Base-by-base conservation (phyloP, 2,797 vertebrate species). In the Ctenopoma multispine region DNA sequence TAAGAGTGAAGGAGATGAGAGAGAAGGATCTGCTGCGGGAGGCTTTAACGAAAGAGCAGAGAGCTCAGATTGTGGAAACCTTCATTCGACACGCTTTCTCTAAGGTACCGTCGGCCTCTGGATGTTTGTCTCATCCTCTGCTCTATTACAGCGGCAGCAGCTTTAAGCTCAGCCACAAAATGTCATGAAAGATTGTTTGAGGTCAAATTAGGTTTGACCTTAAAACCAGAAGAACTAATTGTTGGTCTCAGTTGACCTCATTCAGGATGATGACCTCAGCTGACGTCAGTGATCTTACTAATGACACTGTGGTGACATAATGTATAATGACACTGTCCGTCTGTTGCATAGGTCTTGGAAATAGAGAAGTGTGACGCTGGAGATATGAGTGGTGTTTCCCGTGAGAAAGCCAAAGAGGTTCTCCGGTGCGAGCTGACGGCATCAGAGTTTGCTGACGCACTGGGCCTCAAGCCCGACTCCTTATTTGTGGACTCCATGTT, bases 401-500 rank as follows among this genome's bases (percentile, higher is more conserved):
- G 82, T 7, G 92, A 92, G 70, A 95, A 92, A 76, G 94, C 95
- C 51, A 93, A 80, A 77, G 96, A 97, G 79, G 96, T 95, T 10
- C 95, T 99, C 12, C 93, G 89, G 0, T 99, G 96, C 29, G 98
- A 99, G 84, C 95, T 99, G 80, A 95, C 96, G 4, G 94, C 95
- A 7, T 80, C 91, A 0, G 98, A 99, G 87, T 97, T 99, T 82
- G 97, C 97, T 0, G 93, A 96, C 12, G 96, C 95, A 0, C 88
- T 99, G 36, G 96, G 97, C 12, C 95, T 99, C 65, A 97, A 97
- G 65, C 89, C 94, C 0, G 92, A 96, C 72, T 97, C 96, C 14
- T 91, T 95, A 53, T 99, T 99, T 66, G 95, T 99, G 79, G 95
- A 99, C 40, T 96, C 96, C 84, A 99, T 99, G 97, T 99, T 99